phyloP scores from a whole-genome alignment of 2,113 vertebrate species.

The Indicator indicator region DNA sequence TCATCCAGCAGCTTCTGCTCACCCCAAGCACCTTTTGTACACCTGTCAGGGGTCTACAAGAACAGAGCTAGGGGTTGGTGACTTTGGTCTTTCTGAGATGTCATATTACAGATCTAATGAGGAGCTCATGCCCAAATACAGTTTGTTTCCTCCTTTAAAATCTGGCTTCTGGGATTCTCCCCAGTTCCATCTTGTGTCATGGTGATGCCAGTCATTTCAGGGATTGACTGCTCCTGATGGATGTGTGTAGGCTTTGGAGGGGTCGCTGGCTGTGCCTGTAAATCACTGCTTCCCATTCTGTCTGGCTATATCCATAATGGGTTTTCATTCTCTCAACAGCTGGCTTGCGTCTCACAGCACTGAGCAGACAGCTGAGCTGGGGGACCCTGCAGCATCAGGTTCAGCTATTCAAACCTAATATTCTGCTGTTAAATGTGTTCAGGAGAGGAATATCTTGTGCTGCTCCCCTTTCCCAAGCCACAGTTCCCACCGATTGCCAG shows the following conservation, averaged over 20 bases:
- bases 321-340: background rate
- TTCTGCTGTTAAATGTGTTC: background rate
- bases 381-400: background rate
- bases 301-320: background rate
- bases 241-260: background rate
- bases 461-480: background rate
- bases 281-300: background rate
- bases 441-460: background rate
- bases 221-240: background rate
- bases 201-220: background rate
- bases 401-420: background rate
- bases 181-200: background rate
- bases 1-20: background rate
- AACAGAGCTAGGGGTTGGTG: background rate
- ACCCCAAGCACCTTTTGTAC: background rate
- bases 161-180: background rate
- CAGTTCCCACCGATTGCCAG: accelerated
- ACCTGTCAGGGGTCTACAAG: background rate
- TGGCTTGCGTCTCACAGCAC: background rate
- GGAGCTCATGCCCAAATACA: background rate
- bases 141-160: background rate
- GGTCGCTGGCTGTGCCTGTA: accelerated
- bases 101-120: background rate
- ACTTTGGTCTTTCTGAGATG: background rate
- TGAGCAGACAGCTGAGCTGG: background rate